These are phyloP conservation scores for Hirtodrosophila cameraria DNA, from an alignment of 2,888 invertebrate genomes.

Conservation along the genomic window DNA sequence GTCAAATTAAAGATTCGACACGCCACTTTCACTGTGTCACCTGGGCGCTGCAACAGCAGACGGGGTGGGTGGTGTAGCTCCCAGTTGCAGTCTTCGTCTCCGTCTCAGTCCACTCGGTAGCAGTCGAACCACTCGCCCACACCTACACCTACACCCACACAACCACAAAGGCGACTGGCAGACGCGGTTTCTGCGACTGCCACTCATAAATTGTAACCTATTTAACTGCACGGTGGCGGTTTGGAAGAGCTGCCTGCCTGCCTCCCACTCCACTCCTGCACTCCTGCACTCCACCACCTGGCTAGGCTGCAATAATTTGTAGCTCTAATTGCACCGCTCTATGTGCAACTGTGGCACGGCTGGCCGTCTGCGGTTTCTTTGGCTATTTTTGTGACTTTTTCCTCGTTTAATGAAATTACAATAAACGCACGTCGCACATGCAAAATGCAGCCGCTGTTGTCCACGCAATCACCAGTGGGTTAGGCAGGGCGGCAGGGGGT, in stretches of 20 bases:
- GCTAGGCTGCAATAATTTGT: slow-evolving; percentile 43
- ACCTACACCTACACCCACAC: slow-evolving; percentile 14
- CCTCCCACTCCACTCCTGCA: too few relatives aligned
- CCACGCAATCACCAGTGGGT: slow-evolving; percentile 41
- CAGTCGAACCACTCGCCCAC: slow-evolving; percentile 31
- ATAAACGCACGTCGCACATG: slow-evolving; percentile 67
- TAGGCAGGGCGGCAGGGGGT: slow-evolving; percentile 4
- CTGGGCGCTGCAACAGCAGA: slow-evolving; percentile 21
- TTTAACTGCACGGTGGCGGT: slow-evolving; percentile 46
- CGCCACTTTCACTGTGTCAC: slow-evolving; percentile 70
- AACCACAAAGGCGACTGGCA: slow-evolving; percentile 40
- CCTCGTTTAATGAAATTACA: slow-evolving; percentile 78
- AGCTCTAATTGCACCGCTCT: slow-evolving; percentile 74
- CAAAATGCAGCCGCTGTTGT: slow-evolving; percentile 50
- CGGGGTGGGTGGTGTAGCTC: too few relatives aligned
- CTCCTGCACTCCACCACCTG: not conserved
- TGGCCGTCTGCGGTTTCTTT: slow-evolving; percentile 5
- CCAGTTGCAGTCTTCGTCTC: too few relatives aligned
- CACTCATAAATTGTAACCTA: slow-evolving; percentile 78
- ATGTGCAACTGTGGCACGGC: slow-evolving; percentile 32
- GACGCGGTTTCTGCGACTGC: slow-evolving; percentile 42
- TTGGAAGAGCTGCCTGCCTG: not conserved
- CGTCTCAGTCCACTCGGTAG: slow-evolving; percentile 27
- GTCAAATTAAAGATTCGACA: slow-evolving; percentile 76
- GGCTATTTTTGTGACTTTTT: slow-evolving; percentile 69